Evolutionary conservation across 2,888 invertebrate species (phyloP).

Genomic region (Colletes collaris): DNA sequence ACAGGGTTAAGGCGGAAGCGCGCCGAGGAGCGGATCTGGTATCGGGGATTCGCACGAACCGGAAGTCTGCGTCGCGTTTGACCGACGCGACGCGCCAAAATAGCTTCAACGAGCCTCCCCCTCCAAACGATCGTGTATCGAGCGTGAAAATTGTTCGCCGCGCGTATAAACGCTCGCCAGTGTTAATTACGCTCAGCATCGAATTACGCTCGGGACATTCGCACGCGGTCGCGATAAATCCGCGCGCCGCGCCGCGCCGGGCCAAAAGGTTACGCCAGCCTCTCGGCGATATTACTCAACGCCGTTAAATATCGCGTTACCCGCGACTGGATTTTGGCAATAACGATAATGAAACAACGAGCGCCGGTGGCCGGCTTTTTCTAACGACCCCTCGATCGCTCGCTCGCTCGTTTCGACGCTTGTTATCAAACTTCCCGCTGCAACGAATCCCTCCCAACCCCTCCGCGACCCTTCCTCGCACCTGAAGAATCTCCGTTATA

Average conservation of each 20-base stretch:
- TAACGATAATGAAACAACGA: constrained; percentile 56
- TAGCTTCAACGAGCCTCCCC: too few species aligned
- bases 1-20: constrained; percentile 40
- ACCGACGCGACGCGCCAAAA: too few species aligned
- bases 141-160: constrained; percentile 14
- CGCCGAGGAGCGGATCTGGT: constrained; percentile 8
- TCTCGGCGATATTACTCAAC: constrained; percentile 50
- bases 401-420: constrained; percentile 42
- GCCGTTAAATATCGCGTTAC: constrained; percentile 50
- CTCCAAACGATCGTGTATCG: background rate
- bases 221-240: constrained; percentile 44
- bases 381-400: constrained; percentile 45
- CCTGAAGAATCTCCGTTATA: too few species aligned
- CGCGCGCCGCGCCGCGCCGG: background rate
- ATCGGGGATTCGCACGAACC: constrained; percentile 17
- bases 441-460: constrained; percentile 30
- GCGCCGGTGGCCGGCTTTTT: constrained; percentile 32
- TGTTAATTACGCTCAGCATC: constrained; percentile 46
- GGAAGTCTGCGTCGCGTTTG: too few species aligned
- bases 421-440: constrained; percentile 39
- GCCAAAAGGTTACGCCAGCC: constrained; percentile 34
- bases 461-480: background rate
- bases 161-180: constrained; percentile 15
- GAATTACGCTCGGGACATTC: constrained; percentile 44
- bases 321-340: constrained; percentile 50